Evolutionary conservation across 2,797 vertebrate species (phyloP), one percentile per base, ranked within the genome.

Genomic region (Chrosomus eos): DNA sequence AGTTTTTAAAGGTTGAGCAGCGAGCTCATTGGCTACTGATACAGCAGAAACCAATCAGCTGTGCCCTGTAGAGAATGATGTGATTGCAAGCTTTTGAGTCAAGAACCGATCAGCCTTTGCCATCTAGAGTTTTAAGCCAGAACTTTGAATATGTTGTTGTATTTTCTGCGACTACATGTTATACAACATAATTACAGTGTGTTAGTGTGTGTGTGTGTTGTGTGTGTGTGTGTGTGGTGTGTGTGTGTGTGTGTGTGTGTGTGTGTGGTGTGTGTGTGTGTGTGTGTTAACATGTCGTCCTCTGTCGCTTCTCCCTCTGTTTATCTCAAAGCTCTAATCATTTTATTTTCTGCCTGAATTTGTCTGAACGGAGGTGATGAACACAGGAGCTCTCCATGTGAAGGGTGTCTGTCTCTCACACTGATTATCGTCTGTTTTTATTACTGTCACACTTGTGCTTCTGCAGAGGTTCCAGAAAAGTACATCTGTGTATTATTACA

Each of bases 301-400:
- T 66, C 83, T 78, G 40, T 45, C 83, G 26, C 81, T 26, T 16
- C n/a, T 72, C 43, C 60, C 71, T 91, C 87, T 90, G 90, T 87
- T 87, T 53, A 88, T 90, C 91, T 85, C 93, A 93, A 94, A 92
- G 93, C 93, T 93, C 94, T 96, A 95, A 96, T 96, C 93, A 96
- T 95, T 95, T 93, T 92, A 95, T 95, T 96, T 96, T 95, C 95
- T 94, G 94, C 94, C 95, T 92, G 92, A 95, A 94, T 93, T 91
- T 96, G 93, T 94, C 93, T 92, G 95, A 95, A 96, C 95, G 94
- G 93, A 96, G 74, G 91, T 90, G 85, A 93, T 94, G 94, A 90
- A 92, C 89, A 94, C 90, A 79, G 94, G 89, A 92, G 95, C 92
- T 94, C 93, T 80, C 92, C 94, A 94, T 91, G 87, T 26, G 91